Base-by-base conservation (phyloP, 2,888 invertebrate genomes). In the Yponomeuta plumbellus region DNA sequence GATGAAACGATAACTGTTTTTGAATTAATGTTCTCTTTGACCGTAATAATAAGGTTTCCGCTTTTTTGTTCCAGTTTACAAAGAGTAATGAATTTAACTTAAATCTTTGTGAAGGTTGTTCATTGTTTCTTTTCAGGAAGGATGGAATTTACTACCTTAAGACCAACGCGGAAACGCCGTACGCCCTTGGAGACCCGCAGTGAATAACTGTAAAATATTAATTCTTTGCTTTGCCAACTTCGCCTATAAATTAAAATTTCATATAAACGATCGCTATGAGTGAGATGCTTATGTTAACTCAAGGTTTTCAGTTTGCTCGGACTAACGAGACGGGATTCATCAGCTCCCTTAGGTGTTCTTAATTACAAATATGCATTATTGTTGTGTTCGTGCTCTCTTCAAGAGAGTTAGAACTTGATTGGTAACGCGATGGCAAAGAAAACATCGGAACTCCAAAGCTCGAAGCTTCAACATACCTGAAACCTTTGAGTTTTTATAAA, bases 121-220 rank as follows among this genome's bases (percentile, higher is more conserved):
- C 70, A 77, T 84, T 83, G 81, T 86, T 77, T 82, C 68, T 74
- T 88, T 88, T 70, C 87, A 92, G 92, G 79, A 89, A 92, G 76
- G 91, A 92, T 73, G 92, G 92, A 71, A 86, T 91, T 76, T 92
- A 91, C 84, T 92, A 92, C 81, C 86, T 92, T 72, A 84, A 78
- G 80, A 92, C 92, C 69, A 91, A 87, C 73, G 84, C 86, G n/a
- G 84, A 87, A 74, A 80, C 84, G 70, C 92, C 92, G 67, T 92
- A 81, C 82, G 92, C 92, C 66, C 75, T 88, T 68, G 86, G 88
- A 70, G 85, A 85, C 70, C 80, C 76, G 70, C 74, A 78, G 70
- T 78, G 75, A 79, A 75, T 76, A 70, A 77, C 74, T 73, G 75
- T 80, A 73, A 77, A 79, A 77, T 80, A 80, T 79, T 80, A 79